These are phyloP conservation scores for Ceyx erithaca DNA, from an alignment of 2,797 vertebrate species.

Conservation along the genomic window DNA sequence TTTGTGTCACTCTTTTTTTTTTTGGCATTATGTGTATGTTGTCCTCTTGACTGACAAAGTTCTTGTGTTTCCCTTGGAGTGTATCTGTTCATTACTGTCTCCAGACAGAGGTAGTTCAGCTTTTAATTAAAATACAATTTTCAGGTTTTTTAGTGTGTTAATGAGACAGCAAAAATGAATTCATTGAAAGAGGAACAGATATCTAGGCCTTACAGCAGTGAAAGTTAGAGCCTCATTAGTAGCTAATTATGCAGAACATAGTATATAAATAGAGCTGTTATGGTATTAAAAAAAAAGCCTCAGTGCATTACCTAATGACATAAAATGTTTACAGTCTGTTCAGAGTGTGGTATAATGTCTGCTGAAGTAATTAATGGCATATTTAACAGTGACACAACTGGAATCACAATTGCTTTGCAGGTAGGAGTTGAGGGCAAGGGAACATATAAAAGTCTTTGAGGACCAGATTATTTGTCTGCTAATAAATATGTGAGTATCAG, in stretches of 20 bases:
- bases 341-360: conserved; percentile 16
- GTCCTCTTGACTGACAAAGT: conserved; percentile 11
- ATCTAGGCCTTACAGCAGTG: conserved; percentile 55
- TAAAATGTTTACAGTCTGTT: conserved; percentile 63
- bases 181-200: conserved; percentile 62
- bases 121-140: conserved; percentile 75
- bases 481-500: neutral
- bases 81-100: conserved; percentile 55
- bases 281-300: conserved; percentile 61
- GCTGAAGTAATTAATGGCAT: conserved; percentile 53
- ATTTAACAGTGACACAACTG: conserved; percentile 42
- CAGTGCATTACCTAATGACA: conserved; percentile 67
- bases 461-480: neutral
- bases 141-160: conserved; percentile 62
- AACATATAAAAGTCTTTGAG: neutral
- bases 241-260: conserved; percentile 71
- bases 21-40: neutral
- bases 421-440: conserved; percentile 15
- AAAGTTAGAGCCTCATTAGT: conserved; percentile 71
- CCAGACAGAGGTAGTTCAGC: conserved; percentile 63
- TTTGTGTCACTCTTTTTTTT: neutral
- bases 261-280: conserved; percentile 72
- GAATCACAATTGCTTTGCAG: conserved; percentile 28
- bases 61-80: conserved; percentile 19
- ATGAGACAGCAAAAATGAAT: conserved; percentile 75